phyloP scores from a whole-genome alignment of 2,888 invertebrate species.

The Crepidodera aurea region DNA sequence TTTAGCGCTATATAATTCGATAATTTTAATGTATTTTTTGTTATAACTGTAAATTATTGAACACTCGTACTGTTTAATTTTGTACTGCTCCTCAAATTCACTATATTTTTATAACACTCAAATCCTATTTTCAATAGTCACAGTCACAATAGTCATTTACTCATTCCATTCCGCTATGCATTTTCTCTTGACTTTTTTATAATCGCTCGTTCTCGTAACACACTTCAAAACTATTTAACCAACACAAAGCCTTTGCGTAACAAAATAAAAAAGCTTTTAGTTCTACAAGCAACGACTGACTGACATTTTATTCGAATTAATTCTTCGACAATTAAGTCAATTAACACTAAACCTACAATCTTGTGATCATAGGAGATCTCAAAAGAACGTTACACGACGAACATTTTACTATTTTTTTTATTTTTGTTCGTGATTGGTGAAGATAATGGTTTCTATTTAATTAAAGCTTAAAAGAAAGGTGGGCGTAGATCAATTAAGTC shows the following conservation, averaged over 20 bases:
- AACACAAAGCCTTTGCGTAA: slow-evolving; percentile 19
- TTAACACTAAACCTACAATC: slow-evolving; percentile 15
- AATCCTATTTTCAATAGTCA: no score
- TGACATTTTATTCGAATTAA: slow-evolving; percentile 22
- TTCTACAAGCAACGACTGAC: slow-evolving; percentile 10
- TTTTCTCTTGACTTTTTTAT: background rate
- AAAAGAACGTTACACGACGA: background rate
- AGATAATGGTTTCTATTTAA: slow-evolving; percentile 16
- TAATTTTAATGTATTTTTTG: no score
- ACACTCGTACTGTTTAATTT: no score
- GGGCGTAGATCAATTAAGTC: slow-evolving; percentile 12
- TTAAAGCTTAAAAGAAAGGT: slow-evolving; percentile 17
- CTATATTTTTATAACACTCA: no score
- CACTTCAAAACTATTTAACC: slow-evolving; percentile 3
- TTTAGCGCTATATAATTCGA: no score
- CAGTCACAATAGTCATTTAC: no score
- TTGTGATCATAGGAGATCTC: background rate
- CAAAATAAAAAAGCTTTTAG: slow-evolving; percentile 22
- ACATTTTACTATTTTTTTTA: slow-evolving; percentile 13
- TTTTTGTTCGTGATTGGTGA: slow-evolving; percentile 19
- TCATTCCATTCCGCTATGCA: background rate
- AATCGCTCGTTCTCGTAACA: no score
- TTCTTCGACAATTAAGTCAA: slow-evolving; percentile 21
- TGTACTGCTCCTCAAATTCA: no score
- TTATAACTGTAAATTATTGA: no score